phyloP scores from a whole-genome alignment of 2,113 vertebrate genomes.

The Paralichthys olivaceus region DNA sequence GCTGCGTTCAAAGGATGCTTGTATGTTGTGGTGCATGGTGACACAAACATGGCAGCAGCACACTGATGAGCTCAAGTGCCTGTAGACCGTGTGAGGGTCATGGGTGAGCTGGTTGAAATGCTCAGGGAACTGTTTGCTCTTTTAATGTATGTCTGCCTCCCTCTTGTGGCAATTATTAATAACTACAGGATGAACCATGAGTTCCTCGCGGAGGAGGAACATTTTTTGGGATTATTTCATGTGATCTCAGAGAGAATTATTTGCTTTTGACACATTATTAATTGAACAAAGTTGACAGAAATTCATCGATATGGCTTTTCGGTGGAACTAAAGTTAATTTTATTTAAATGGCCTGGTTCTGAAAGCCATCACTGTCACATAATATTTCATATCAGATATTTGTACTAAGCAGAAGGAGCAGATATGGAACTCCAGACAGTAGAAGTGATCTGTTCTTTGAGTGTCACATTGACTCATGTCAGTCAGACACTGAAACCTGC shows the following conservation, averaged over 20 bases:
- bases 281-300: background rate
- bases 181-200: slow-evolving; percentile 35
- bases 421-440: no score
- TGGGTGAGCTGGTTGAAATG: background rate
- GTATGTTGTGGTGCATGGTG: background rate
- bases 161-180: slow-evolving; percentile 64
- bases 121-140: background rate
- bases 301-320: no score
- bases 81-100: slow-evolving; percentile 5
- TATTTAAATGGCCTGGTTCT: no score
- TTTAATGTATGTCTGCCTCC: slow-evolving; percentile 62
- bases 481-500: no score
- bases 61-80: slow-evolving; percentile 10
- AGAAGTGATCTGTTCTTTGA: no score
- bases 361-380: no score
- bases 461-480: no score
- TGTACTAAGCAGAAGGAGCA: no score
- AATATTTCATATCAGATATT: no score
- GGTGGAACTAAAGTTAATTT: no score
- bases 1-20: slow-evolving; percentile 4
- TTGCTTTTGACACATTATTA: background rate
- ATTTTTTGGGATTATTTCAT: background rate
- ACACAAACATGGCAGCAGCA: background rate
- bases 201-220: background rate
- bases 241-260: background rate